Base-by-base conservation (phyloP, 2,113 vertebrate genomes). In the Genyomyrus donnyi region DNA sequence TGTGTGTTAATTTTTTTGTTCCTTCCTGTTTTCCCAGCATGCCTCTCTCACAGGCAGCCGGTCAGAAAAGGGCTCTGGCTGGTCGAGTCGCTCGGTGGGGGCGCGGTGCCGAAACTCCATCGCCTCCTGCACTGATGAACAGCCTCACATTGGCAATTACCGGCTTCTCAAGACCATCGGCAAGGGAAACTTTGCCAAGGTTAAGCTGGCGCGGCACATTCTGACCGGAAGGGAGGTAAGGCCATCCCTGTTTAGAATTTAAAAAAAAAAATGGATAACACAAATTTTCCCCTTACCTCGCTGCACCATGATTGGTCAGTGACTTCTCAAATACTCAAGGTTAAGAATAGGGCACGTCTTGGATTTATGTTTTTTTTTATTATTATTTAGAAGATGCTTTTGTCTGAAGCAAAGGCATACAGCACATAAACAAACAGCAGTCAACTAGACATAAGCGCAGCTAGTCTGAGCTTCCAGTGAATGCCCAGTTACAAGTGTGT, bases 151-250 rank as follows among this genome's bases (percentile, higher is more conserved):
- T 19, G 98, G 98, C 88, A 98, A 98, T 95, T 98, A 98, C 94
- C 96, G 97, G 39, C 95, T 98, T 48, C 96, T 98, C 45, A 96
- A 97, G 90, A 98, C 98, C 93, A 98, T 98, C 6, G 98, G 98
- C 92, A 98, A 98, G 92, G 98, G 98, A 84, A 98, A 98, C 95
- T 98, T 98, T 0, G 98, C 98, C 95, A 98, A 98, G 92, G 98
- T 98, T 91, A 98, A 98, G 91, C 94, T 98, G 95, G 98, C 97
- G 0, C 95, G 97, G 42, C 98, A 98, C 95, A 97, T 98, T 89
- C 94, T 98, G 89, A 98, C 98, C 0, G 97, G 98, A 91, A 94
- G 95, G 91, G 98, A 98, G 97, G 98, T 98, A 92, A 93, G 93
- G 80, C 0, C 1, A 1, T 21, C 17, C 46, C 35, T 45, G 42